Evolutionary conservation across 2,888 invertebrate species (phyloP), one percentile per base, ranked within the genome.

Genomic region (Drosophila pseudotakahashii): DNA sequence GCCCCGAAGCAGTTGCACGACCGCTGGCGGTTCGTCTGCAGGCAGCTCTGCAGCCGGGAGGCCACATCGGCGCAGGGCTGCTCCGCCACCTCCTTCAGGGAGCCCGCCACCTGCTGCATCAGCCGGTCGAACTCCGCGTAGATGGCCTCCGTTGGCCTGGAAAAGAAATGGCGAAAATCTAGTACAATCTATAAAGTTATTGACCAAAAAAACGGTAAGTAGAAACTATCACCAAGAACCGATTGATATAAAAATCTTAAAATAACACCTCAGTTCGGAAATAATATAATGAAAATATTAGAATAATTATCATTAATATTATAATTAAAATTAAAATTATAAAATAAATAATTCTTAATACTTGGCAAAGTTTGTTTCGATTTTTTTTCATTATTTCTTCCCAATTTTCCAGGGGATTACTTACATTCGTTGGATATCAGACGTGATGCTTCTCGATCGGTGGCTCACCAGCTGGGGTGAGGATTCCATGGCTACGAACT

Each of bases 381-480:
- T n/a, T n/a, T n/a, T n/a, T n/a, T n/a, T n/a, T n/a, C n/a, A n/a
- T n/a, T n/a, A n/a, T n/a, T n/a, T n/a, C 4, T 7, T 13, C 3
- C 13, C 0, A 13, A 2, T 37, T n/a, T 7, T 13, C 6, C 6
- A n/a, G 0, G 2, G 37, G 37, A 1, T 2, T 36, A 76, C 81
- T 80, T 23, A 81, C 81, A 81, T 41, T 45, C 81, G 63, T 32
- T 85, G 86, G 14, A 81, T 78, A n/a, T 81, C 81, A 45, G 76
- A 69, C 5, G 80, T 54, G 42, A 81, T 41, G 11, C 55, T 64
- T 26, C 53, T 77, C 7, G 55, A 39, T 39, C 58, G n/a, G 19
- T 5, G 54, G n/a, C 2, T 13, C 30, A 50, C 26, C 10, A 14
- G 7, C 57, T 32, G 67, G 4, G 54, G 3, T 1, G 7, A 1